These are phyloP conservation scores for Trichomycterus rosablanca DNA, from an alignment of 2,113 vertebrate genomes.

Conservation along the genomic window DNA sequence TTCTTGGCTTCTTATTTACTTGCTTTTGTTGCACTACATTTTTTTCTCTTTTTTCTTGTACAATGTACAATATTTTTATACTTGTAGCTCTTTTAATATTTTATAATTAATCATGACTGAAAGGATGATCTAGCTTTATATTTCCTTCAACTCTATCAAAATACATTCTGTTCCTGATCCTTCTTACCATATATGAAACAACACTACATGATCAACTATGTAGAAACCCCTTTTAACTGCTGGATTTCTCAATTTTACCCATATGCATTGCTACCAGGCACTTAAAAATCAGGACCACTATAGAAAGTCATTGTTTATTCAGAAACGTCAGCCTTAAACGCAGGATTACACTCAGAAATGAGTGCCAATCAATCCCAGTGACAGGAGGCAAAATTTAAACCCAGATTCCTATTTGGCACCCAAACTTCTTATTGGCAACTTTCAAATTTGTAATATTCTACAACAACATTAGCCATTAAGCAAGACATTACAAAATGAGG, in stretches of 20 bases:
- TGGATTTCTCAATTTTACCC: too few relatives aligned
- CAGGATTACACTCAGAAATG: too few relatives aligned
- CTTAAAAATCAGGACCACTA: too few relatives aligned
- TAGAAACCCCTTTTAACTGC: neutral
- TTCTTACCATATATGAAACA: constrained; percentile 17
- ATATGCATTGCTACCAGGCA: too few relatives aligned
- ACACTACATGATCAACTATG: neutral
- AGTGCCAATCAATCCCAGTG: too few relatives aligned
- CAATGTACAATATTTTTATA: constrained; percentile 24
- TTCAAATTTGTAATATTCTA: neutral
- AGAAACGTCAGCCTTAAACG: too few relatives aligned
- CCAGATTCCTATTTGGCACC: too few relatives aligned
- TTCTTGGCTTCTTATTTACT: constrained; percentile 19
- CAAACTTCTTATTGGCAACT: neutral
- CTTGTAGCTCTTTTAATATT: constrained; percentile 26
- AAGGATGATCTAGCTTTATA: constrained; percentile 24
- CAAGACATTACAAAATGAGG: too few relatives aligned
- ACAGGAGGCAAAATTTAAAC: too few relatives aligned
- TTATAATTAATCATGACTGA: neutral
- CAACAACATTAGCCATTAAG: too few relatives aligned
- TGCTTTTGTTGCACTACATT: constrained; percentile 33
- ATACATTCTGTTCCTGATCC: constrained; percentile 17
- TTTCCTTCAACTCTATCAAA: constrained; percentile 31
- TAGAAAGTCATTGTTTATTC: too few relatives aligned
- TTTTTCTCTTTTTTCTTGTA: constrained; percentile 13